A percentile compares a stretch with the other conserved stretches of the same genome.
Evolutionary conservation across 1,140 invertebrate genomes (phyloP).

Genomic region (Penaeus vannamei): DNA sequence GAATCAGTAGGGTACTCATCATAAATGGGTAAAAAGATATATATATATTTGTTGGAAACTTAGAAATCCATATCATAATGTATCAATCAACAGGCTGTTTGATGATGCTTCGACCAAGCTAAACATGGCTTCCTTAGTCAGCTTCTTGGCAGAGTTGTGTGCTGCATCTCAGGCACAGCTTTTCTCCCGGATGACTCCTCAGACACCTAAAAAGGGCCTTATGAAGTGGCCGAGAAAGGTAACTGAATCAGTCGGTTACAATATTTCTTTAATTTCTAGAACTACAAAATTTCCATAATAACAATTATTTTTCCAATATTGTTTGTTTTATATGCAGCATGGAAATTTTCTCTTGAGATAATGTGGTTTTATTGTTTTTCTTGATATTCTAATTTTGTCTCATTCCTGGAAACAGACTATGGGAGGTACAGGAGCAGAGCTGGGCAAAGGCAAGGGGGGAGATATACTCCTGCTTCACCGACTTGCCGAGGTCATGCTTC

Average conservation of each 20-base stretch:
- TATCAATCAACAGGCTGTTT: slow-evolving; percentile 71
- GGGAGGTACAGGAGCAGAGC: background rate
- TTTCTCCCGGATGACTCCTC: slow-evolving; percentile 71
- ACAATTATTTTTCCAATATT: too few relatives aligned
- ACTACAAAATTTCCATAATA: too few relatives aligned
- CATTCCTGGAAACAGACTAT: background rate
- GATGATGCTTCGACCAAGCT: slow-evolving; percentile 89
- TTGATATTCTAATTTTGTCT: too few relatives aligned
- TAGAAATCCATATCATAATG: too few relatives aligned
- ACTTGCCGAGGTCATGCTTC: slow-evolving; percentile 88
- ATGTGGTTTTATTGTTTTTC: too few relatives aligned
- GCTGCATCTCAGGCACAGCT: slow-evolving; percentile 85
- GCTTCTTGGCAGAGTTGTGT: slow-evolving; percentile 86
- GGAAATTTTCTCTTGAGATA: too few relatives aligned
- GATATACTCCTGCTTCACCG: slow-evolving; percentile 81
- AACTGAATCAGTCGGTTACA: background rate
- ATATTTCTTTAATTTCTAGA: background rate
- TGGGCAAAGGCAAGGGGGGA: slow-evolving; percentile 28
- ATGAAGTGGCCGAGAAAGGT: slow-evolving; percentile 53
- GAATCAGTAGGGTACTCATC: too few relatives aligned
- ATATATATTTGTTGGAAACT: too few relatives aligned
- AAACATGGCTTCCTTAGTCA: slow-evolving; percentile 86
- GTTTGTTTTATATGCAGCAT: background rate
- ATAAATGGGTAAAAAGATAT: too few relatives aligned
- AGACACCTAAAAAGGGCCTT: slow-evolving; percentile 38